Evolutionary conservation across 2,113 vertebrate genomes (phyloP).

Genomic region (Vidua macroura): DNA sequence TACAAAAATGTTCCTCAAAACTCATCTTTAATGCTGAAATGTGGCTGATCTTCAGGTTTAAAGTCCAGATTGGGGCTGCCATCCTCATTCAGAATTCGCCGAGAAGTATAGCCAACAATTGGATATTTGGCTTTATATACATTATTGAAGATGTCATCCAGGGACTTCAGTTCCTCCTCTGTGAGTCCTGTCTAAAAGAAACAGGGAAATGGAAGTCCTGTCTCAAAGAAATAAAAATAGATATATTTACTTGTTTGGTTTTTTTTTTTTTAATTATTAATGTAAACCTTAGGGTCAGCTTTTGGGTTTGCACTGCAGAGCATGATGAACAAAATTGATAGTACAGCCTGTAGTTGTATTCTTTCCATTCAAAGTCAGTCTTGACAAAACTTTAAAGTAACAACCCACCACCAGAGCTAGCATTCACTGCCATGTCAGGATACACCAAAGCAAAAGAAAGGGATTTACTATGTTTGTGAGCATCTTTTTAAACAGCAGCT

Average conservation of each 20-base stretch:
- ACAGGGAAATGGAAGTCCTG: background rate
- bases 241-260: background rate
- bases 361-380: background rate
- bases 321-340: background rate
- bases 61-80: slow-evolving; percentile 91
- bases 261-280: background rate
- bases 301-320: background rate
- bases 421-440: background rate
- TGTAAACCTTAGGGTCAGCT: background rate
- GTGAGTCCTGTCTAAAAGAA: slow-evolving; percentile 83
- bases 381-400: background rate
- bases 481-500: background rate
- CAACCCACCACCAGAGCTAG: background rate
- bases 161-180: slow-evolving; percentile 81
- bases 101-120: slow-evolving; percentile 91
- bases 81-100: slow-evolving; percentile 84
- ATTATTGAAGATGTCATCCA: slow-evolving; percentile 86
- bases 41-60: slow-evolving; percentile 90
- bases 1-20: slow-evolving; percentile 73
- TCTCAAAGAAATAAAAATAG: background rate
- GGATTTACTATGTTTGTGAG: background rate
- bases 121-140: slow-evolving; percentile 96
- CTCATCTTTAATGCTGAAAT: slow-evolving; percentile 89
- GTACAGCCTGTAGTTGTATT: background rate
- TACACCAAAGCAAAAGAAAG: background rate